Conservation (phyloP, 2,888 invertebrate genomes). For the Eupithecia vulgata region DNA sequence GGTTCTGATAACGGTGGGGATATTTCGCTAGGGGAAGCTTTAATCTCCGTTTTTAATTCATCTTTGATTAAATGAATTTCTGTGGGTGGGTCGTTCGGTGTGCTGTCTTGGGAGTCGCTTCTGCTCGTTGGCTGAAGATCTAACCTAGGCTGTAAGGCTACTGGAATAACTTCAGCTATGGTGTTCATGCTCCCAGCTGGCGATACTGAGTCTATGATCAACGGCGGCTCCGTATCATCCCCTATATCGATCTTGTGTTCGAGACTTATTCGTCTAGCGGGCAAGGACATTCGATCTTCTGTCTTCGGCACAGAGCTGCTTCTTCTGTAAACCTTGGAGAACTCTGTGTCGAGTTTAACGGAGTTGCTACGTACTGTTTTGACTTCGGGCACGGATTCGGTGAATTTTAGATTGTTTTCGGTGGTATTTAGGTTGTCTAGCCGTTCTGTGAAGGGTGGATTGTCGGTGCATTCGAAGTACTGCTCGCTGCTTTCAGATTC, state of each 20-base stretch:
- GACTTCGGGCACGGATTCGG: constrained; percentile 62
- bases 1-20: constrained; percentile 73
- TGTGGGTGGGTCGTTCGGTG: constrained; percentile 77
- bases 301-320: constrained; percentile 77
- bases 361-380: constrained; percentile 62
- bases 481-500: constrained; percentile 82
- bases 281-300: constrained; percentile 67
- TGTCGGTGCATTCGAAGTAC: constrained; percentile 78
- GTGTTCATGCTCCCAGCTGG: constrained; percentile 78
- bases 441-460: constrained; percentile 65
- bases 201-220: constrained; percentile 77
- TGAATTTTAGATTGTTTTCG: constrained; percentile 63
- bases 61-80: constrained; percentile 75
- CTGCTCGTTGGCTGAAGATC: constrained; percentile 66
- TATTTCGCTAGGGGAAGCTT: constrained; percentile 77
- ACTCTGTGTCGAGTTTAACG: constrained; percentile 69
- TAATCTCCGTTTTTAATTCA: constrained; percentile 64
- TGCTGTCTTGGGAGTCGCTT: constrained; percentile 74
- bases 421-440: constrained; percentile 60
- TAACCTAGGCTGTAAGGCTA: constrained; percentile 68
- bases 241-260: constrained; percentile 81
- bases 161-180: constrained; percentile 77
- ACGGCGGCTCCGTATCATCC: constrained; percentile 79
- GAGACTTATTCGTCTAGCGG: constrained; percentile 72
- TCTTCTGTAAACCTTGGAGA: constrained; percentile 74